Evolutionary conservation across 2,888 invertebrate genomes (phyloP).

Genomic region (Callyntrura guangdongensis): DNA sequence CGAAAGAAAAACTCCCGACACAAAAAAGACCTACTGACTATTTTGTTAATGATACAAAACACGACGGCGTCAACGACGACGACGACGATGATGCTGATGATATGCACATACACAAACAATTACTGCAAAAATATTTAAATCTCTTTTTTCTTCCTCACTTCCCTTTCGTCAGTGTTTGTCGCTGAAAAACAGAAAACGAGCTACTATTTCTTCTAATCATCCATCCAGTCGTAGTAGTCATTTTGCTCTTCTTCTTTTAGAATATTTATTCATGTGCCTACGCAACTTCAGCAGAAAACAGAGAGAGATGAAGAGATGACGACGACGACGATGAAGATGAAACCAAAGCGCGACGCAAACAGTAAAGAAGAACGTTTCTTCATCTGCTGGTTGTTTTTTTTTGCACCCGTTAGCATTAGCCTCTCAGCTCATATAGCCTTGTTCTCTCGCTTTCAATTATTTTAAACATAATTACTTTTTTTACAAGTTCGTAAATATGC

Average conservation of each 20-base stretch:
- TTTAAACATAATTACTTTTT: slow-evolving; percentile 37
- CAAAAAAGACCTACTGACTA: not conserved
- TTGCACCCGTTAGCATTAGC: slow-evolving; percentile 11
- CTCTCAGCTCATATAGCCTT: not conserved
- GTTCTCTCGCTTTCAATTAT: slow-evolving; percentile 44
- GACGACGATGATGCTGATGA: not conserved
- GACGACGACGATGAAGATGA: too few species aligned
- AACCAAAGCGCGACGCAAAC: too few species aligned
- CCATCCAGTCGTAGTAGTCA: not conserved
- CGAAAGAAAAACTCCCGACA: not conserved
- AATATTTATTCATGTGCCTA: slow-evolving; percentile 34
- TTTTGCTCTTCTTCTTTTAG: not conserved
- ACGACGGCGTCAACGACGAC: not conserved
- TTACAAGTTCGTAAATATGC: not conserved
- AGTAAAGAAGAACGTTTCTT: too few species aligned
- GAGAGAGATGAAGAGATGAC: too few species aligned
- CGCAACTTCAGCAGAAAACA: not conserved
- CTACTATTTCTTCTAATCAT: not conserved
- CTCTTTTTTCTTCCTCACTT: not conserved
- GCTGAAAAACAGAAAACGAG: slow-evolving; percentile 6
- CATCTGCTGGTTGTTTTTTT: not conserved
- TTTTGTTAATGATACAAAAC: slow-evolving; percentile 47
- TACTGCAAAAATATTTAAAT: slow-evolving; percentile 30
- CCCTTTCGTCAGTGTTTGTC: slow-evolving; percentile 26
- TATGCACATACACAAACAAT: not conserved